Percentiles rank a stretch among this genome's conserved stretches.
Evolutionary conservation across 2,113 vertebrate species (phyloP).

Genomic region (Petaurus breviceps): DNA sequence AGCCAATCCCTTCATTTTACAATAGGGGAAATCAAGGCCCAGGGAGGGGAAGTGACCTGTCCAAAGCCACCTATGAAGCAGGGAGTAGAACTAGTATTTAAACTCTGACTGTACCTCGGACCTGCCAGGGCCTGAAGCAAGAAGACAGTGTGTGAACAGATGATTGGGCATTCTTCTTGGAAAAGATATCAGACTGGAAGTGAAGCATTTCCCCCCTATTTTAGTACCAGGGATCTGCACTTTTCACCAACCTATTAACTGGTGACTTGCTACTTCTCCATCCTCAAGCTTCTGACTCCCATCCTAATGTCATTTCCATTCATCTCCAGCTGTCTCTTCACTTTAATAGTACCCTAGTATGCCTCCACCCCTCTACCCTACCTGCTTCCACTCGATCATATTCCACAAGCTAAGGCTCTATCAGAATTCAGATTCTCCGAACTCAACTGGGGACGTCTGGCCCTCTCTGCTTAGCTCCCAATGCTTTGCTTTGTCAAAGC

Average conservation of each 20-base stretch:
- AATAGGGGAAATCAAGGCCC: not conserved
- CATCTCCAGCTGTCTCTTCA: not conserved
- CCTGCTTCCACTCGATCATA: not conserved
- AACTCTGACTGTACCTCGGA: not conserved
- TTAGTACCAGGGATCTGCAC: not conserved
- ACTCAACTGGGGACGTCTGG: not conserved
- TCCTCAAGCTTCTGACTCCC: not conserved
- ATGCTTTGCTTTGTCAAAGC: not conserved
- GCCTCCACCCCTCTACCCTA: not conserved
- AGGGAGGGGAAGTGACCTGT: not conserved
- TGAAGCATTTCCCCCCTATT: not conserved
- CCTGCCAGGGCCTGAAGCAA: not conserved
- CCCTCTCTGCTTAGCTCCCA: not conserved
- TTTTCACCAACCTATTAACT: not conserved
- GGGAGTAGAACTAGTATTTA: not conserved
- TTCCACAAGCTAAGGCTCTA: not conserved
- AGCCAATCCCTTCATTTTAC: not conserved
- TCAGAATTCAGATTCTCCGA: not conserved
- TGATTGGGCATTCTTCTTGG: not conserved
- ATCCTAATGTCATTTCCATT: not conserved
- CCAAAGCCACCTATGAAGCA: not conserved
- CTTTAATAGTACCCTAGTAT: not conserved
- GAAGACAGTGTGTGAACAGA: not conserved
- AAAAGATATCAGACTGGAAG: not conserved
- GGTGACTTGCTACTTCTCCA: not conserved